Evolutionary conservation across 2,797 vertebrate genomes (phyloP).

Genomic region (Okamejei kenojei): DNA sequence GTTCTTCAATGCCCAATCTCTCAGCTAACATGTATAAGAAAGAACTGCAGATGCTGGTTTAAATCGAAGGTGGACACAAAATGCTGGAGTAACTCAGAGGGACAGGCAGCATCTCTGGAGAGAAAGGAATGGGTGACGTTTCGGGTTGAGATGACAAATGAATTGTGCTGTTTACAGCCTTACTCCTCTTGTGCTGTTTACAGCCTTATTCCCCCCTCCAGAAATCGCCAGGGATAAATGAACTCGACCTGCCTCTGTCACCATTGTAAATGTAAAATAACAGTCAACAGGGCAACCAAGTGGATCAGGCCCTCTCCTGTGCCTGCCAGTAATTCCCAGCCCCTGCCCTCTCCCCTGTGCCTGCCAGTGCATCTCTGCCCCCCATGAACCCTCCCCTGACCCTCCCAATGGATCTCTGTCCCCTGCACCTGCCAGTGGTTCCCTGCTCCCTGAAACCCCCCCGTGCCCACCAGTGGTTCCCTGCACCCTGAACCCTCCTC

Average conservation of each 20-base stretch:
- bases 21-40: too few relatives aligned
- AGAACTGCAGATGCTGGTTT: too few relatives aligned
- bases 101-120: too few relatives aligned
- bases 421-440: too few relatives aligned
- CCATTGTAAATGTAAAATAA: not conserved
- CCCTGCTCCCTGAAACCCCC: too few relatives aligned
- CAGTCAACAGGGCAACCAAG: not conserved
- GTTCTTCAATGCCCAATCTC: too few relatives aligned
- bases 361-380: not conserved
- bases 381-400: not conserved
- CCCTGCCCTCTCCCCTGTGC: not conserved
- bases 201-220: not conserved
- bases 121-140: too few relatives aligned
- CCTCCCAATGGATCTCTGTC: not conserved
- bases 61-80: too few relatives aligned
- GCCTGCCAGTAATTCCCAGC: constrained; percentile 31
- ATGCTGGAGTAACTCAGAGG: too few relatives aligned
- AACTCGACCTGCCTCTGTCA: not conserved
- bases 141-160: not conserved
- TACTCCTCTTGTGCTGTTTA: constrained; percentile 7
- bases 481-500: too few relatives aligned
- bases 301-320: not conserved
- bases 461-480: too few relatives aligned
- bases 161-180: not conserved
- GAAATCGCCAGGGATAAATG: not conserved